Base-by-base conservation (phyloP, 2,888 invertebrate species). In the Caprella mutica region DNA sequence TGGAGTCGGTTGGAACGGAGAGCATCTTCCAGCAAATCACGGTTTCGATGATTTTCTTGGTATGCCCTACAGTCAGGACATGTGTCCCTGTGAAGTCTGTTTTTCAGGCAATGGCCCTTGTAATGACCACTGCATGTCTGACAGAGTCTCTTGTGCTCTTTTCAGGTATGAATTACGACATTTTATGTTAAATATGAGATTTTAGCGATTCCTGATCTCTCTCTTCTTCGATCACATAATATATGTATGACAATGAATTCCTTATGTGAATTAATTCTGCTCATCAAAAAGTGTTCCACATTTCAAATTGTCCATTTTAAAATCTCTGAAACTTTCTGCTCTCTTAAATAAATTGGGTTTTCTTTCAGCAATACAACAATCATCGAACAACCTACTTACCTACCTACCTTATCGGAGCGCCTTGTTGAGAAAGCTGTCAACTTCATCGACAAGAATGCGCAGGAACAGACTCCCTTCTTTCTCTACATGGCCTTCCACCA, bases 21-120 rank as follows among this genome's bases (percentile, higher is more conserved):
- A 65, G 29, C 65, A 59, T 54, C 61, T 59, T 24, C 55, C 64
- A 9, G 65, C 65, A 1, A 63, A 67, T 52, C 43, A 43, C 24
- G 68, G 68, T 12, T 68, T 68, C 53, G 65, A 67, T 19, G 46
- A 55, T 8, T 68, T 68, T 58, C 44, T 66, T 8, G 68, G 68
- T 14, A 50, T 68, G 3, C 68, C 68, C 1, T 68, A 68, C 55
- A 67, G 68, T 54, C 61, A 68, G 21, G 68, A 67, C 58, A 68
- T 68, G 68, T 66, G 66, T 33, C 66, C 65, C n/a, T 66, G 66
- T 27, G 43, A 17, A 14, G 44, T 29, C 21, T 66, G 66, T 46
- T 66, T 66, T 52, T 58, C 65, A 5, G 39, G 35, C 8, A 35
- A 35, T 27, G 33, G 42, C 8, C 56, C 60, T 8, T 66, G 66